These are phyloP conservation scores for Cosmia trapezina DNA, from an alignment of 2,888 invertebrate species.

Conservation along the genomic window DNA sequence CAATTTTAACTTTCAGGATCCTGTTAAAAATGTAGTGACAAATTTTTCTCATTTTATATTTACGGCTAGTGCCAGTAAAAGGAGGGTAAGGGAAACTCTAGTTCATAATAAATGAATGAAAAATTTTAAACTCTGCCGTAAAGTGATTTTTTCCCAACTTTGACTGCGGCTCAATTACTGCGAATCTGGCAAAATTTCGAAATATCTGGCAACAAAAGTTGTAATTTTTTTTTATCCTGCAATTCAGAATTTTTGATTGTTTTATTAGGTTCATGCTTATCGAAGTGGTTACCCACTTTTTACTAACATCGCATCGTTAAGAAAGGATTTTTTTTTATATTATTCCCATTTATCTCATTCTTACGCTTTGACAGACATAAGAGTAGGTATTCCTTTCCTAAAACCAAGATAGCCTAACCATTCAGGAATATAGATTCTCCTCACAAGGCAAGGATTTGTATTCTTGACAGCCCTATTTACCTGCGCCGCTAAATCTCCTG, in stretches of 20 bases:
- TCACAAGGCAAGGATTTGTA: slow-evolving; percentile 59
- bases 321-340: slow-evolving; percentile 7
- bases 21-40: slow-evolving; percentile 30
- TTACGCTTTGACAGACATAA: slow-evolving; percentile 4
- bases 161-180: slow-evolving; percentile 17
- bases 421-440: slow-evolving; percentile 48
- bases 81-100: slow-evolving; percentile 6
- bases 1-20: slow-evolving; percentile 18
- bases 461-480: slow-evolving; percentile 73
- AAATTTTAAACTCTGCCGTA: not conserved
- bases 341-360: slow-evolving; percentile 1
- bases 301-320: not conserved
- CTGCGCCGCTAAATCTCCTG: slow-evolving; percentile 72
- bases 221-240: slow-evolving; percentile 1
- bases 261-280: not conserved
- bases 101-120: slow-evolving; percentile 25
- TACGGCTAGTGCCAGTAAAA: not conserved
- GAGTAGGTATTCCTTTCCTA: slow-evolving; percentile 13
- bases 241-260: not conserved
- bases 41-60: slow-evolving; percentile 6
- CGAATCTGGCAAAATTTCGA: slow-evolving; percentile 8
- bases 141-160: slow-evolving; percentile 25
- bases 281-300: not conserved
- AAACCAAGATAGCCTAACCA: slow-evolving; percentile 17
- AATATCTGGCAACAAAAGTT: slow-evolving; percentile 20